phyloP scores from a whole-genome alignment of 2,113 vertebrate species.

The Pseudonaja textilis region DNA sequence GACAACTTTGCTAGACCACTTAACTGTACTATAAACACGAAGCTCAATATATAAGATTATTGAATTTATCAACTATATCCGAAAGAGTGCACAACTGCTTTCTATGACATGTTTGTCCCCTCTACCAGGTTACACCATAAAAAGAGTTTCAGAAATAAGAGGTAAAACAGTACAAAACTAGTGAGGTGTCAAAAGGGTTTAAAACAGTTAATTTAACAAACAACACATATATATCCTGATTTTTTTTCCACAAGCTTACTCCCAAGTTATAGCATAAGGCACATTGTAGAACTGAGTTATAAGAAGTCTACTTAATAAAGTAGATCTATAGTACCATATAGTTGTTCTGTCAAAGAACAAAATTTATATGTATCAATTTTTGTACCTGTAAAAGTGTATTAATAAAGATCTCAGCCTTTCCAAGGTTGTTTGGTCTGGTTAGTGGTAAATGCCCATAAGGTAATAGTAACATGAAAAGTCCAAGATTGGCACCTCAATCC shows the following conservation, averaged over 20 bases:
- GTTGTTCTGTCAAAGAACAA: constrained; percentile 96
- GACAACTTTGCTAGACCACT: constrained; percentile 99
- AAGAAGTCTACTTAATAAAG: constrained; percentile 92
- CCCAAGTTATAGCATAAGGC: constrained; percentile 98
- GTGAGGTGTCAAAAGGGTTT: constrained; percentile 98
- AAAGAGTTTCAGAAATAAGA: constrained; percentile 99
- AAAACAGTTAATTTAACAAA: constrained; percentile 97
- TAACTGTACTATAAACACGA: constrained; percentile 99
- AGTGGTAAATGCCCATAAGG: constrained; percentile 93
- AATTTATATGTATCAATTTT: constrained; percentile 87
- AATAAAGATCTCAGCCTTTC: constrained; percentile 86
- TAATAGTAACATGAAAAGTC: constrained; percentile 84
- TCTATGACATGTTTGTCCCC: constrained; percentile 96
- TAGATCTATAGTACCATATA: constrained; percentile 94
- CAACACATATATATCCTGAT: constrained; percentile 99
- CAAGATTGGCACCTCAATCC: constrained; percentile 49
- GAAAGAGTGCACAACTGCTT: constrained; percentile 98
- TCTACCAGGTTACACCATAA: constrained; percentile 98
- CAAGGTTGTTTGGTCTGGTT: constrained; percentile 95
- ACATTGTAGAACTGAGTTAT: constrained; percentile 99
- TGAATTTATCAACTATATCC: constrained; percentile 96
- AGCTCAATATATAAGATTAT: constrained; percentile 99
- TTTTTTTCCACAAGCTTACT: constrained; percentile 92
- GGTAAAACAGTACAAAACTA: constrained; percentile 99
- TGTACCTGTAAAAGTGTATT: constrained; percentile 85